A percentile compares a stretch with the other conserved stretches of the same genome.
These are phyloP conservation scores for Romanomermis culicivorax DNA, from an alignment of 2,888 invertebrate genomes.

Conservation along the genomic window DNA sequence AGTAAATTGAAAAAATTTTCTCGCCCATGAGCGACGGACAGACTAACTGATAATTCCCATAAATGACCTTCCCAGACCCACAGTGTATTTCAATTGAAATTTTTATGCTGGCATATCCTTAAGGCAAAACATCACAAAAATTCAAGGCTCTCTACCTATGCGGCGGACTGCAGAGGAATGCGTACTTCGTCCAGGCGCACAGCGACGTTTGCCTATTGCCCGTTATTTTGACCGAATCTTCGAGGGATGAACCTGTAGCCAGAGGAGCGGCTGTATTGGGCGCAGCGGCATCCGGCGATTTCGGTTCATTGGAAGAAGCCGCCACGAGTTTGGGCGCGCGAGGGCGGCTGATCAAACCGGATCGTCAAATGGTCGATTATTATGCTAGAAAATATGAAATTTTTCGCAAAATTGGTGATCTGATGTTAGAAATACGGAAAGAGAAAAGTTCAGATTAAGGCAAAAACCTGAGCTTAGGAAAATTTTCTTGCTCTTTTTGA, in stretches of 20 bases:
- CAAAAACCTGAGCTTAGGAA: no score
- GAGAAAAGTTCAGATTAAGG: no score
- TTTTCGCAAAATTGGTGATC: not conserved
- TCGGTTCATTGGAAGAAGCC: conserved; percentile 4
- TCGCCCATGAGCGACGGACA: no score
- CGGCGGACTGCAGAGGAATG: conserved; percentile 30
- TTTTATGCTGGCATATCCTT: no score
- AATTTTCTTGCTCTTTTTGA: no score
- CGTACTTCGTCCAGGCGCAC: conserved; percentile 27
- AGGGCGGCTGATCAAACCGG: not conserved
- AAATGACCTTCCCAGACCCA: no score
- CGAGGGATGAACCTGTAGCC: conserved; percentile 23
- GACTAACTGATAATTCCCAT: no score
- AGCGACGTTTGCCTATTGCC: conserved; percentile 29
- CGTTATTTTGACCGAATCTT: conserved; percentile 24
- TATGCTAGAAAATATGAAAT: conserved; percentile 6
- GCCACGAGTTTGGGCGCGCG: not conserved
- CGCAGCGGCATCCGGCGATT: conserved; percentile 24
- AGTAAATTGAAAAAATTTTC: no score
- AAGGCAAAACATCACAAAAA: no score
- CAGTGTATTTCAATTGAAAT: no score
- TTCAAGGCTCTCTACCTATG: conserved; percentile 25
- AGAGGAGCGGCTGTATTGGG: conserved; percentile 30
- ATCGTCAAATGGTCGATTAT: not conserved
- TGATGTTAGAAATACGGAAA: not conserved